A percentile compares a stretch with the other conserved stretches of the same genome.
Evolutionary conservation across 2,888 invertebrate species (phyloP).

Genomic region (Eucriotettix oculatus): DNA sequence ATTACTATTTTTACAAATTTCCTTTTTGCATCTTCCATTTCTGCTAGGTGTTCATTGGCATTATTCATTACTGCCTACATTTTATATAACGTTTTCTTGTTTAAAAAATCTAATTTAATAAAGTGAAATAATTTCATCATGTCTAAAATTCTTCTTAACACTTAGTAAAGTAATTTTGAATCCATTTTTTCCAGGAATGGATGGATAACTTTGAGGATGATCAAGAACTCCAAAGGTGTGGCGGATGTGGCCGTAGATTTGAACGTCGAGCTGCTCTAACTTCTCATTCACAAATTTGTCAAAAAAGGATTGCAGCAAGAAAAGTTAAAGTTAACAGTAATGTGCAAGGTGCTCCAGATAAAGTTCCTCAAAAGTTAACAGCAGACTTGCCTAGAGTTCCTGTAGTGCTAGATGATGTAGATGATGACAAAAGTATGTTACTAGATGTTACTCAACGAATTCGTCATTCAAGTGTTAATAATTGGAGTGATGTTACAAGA

Average conservation of each 20-base stretch:
- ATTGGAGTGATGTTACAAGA: neutral
- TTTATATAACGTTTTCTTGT: neutral
- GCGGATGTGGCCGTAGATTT: constrained; percentile 52
- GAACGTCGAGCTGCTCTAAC: constrained; percentile 55
- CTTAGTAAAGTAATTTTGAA: neutral
- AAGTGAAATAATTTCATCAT: too few relatives aligned
- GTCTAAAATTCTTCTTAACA: neutral
- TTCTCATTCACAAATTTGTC: constrained; percentile 53
- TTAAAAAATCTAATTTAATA: too few relatives aligned
- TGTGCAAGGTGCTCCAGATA: constrained; percentile 2
- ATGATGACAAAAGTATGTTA: neutral
- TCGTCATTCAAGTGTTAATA: neutral
- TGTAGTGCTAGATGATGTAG: neutral
- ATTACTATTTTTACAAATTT: too few relatives aligned
- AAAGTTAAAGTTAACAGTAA: constrained; percentile 21
- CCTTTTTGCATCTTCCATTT: too few relatives aligned
- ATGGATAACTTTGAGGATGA: constrained; percentile 47
- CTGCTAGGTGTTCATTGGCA: neutral
- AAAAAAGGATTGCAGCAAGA: constrained; percentile 32
- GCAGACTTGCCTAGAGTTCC: neutral
- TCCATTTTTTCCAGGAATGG: constrained; percentile 31
- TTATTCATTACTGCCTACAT: neutral
- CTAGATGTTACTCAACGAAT: neutral
- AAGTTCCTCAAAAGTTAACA: neutral
- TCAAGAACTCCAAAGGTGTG: constrained; percentile 42